A percentile compares a stretch with the other conserved stretches of the same genome.
These are phyloP conservation scores for Bombyx huttoni DNA, from an alignment of 2,888 invertebrate genomes.

Conservation along the genomic window DNA sequence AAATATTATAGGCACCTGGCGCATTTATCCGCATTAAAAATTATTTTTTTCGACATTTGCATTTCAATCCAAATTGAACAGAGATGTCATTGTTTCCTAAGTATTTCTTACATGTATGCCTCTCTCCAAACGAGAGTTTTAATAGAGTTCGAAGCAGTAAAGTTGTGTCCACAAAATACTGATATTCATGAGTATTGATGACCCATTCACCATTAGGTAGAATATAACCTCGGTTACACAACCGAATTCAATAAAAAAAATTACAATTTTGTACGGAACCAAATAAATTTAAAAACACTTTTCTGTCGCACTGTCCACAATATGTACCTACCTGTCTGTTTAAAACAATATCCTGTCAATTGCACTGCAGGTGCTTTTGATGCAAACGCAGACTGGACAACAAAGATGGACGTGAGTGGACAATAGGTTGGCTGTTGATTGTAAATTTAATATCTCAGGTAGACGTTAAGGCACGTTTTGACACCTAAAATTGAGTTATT, in stretches of 20 bases:
- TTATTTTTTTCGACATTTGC: no score
- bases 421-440: conserved; percentile 33
- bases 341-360: conserved; percentile 59
- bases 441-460: conserved; percentile 46
- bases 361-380: conserved; percentile 50
- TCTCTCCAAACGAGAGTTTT: no score
- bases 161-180: no score
- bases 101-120: no score
- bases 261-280: neutral
- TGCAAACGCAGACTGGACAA: conserved; percentile 33
- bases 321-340: conserved; percentile 44
- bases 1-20: no score
- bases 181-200: no score
- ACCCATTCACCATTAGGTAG: no score
- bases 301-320: conserved; percentile 6
- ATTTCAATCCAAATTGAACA: no score
- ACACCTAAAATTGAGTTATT: conserved; percentile 5
- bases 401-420: conserved; percentile 42
- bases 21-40: no score
- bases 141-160: no score
- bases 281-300: conserved; percentile 6
- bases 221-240: no score
- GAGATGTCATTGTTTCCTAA: no score
- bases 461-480: conserved; percentile 49
- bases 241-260: neutral